Evolutionary conservation across 2,113 vertebrate species (phyloP).

Genomic region (Melanocharis versteri): DNA sequence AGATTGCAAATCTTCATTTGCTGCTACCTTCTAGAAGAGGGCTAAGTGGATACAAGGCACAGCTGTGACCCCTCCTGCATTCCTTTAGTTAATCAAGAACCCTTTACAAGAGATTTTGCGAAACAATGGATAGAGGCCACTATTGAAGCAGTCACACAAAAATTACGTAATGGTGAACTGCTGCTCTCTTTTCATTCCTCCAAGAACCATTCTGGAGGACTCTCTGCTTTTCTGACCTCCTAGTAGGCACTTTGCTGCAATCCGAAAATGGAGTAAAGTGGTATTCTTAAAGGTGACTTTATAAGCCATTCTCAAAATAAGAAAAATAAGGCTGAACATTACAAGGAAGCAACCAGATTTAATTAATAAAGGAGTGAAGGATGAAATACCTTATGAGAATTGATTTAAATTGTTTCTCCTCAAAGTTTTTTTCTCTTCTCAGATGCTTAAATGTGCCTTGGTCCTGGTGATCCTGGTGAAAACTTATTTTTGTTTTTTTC

Average conservation of each 20-base stretch:
- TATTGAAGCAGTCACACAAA: background rate
- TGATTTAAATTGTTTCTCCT: background rate
- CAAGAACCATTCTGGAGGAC: background rate
- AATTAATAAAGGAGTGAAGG: background rate
- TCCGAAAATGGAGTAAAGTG: background rate
- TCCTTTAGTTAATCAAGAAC: background rate
- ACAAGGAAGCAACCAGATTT: fast-evolving
- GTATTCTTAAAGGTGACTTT: background rate
- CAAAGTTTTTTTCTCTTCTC: background rate
- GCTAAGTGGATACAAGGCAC: background rate
- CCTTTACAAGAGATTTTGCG: background rate
- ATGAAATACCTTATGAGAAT: too few species aligned
- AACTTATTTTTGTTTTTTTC: background rate
- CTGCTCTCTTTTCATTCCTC: background rate
- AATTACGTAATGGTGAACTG: background rate
- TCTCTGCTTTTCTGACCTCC: background rate
- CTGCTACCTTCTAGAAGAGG: background rate
- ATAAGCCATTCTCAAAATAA: background rate
- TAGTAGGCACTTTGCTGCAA: background rate
- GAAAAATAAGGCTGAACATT: background rate
- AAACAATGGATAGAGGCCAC: background rate
- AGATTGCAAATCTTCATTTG: background rate
- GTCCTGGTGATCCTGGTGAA: background rate
- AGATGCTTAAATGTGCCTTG: background rate
- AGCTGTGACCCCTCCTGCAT: background rate